Conservation (phyloP, 2,888 invertebrate genomes). For the Zaprionus obscuricornis region DNA sequence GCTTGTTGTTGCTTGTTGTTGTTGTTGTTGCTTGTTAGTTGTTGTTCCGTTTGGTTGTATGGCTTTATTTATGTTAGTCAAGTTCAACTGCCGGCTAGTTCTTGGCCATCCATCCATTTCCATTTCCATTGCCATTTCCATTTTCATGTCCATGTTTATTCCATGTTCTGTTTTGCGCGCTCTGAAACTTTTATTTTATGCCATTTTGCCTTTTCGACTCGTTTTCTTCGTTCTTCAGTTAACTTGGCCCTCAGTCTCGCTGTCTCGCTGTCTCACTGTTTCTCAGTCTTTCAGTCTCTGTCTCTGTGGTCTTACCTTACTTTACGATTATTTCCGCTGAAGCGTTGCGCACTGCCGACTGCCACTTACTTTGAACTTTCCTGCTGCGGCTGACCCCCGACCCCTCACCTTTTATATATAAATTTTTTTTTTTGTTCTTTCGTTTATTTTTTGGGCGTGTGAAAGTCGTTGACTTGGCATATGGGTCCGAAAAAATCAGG, state of each 20-base stretch:
- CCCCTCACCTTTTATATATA: not conserved
- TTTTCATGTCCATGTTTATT: conserved; percentile 22
- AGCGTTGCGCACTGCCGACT: conserved; percentile 65
- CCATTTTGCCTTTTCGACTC: conserved; percentile 46
- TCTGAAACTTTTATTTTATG: conserved; percentile 71
- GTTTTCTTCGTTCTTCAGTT: conserved; percentile 26
- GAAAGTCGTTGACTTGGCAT: conserved; percentile 60
- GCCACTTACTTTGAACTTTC: conserved; percentile 70
- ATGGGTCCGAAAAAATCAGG: conserved; percentile 18
- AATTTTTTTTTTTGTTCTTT: not conserved
- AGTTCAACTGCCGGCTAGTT: conserved; percentile 60
- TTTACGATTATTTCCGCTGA: conserved; percentile 77
- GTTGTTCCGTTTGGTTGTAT: conserved; percentile 51
- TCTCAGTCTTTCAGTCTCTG: conserved; percentile 24
- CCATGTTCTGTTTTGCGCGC: conserved; percentile 54
- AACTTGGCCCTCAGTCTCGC: conserved; percentile 18
- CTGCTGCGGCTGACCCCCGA: conserved; percentile 40
- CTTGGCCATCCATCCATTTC: conserved; percentile 27
- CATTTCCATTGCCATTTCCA: conserved; percentile 48
- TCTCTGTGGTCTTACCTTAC: conserved; percentile 54
- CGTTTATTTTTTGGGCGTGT: conserved; percentile 59
- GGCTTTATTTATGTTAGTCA: conserved; percentile 75
- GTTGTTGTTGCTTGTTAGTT: conserved; percentile 22
- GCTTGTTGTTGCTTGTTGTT: conserved; percentile 29
- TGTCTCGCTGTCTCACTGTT: conserved; percentile 25